A percentile compares a stretch with the other conserved stretches of the same genome.
Conservation (phyloP, 2,888 invertebrate genomes). For the Oscheius onirici region DNA sequence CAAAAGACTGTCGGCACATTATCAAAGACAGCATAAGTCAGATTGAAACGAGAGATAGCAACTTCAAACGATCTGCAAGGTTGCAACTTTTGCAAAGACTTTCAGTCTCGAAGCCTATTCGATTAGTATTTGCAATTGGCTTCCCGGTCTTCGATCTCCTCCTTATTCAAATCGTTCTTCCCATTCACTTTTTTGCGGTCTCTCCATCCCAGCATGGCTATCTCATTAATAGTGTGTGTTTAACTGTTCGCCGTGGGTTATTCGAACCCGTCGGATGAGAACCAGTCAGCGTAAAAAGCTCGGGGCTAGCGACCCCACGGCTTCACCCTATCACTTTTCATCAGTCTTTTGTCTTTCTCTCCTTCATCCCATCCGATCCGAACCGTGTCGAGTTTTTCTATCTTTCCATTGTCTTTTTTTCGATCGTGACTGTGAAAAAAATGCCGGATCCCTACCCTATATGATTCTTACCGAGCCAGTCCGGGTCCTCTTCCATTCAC, state of each 20-base stretch:
- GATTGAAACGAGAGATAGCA: too few species aligned
- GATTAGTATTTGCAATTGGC: too few species aligned
- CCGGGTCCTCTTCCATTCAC: too few species aligned
- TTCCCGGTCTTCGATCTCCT: neutral
- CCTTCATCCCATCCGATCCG: slow-evolving; percentile 9
- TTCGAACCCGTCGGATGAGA: slow-evolving; percentile 16
- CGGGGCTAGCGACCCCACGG: slow-evolving; percentile 9
- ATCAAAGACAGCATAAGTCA: too few species aligned
- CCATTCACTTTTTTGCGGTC: neutral
- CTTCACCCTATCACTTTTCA: slow-evolving; percentile 22
- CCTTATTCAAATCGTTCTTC: neutral
- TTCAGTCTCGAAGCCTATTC: too few species aligned
- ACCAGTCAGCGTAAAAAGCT: slow-evolving; percentile 31
- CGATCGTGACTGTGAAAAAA: too few species aligned
- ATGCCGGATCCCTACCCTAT: too few species aligned
- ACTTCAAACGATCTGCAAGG: too few species aligned
- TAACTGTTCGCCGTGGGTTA: slow-evolving; percentile 12
- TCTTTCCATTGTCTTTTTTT: neutral
- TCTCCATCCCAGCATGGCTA: neutral
- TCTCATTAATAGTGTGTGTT: slow-evolving; percentile 16
- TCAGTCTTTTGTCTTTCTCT: slow-evolving; percentile 19
- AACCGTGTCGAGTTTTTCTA: neutral
- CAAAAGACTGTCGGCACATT: too few species aligned
- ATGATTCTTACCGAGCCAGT: too few species aligned
- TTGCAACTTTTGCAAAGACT: too few species aligned